These are phyloP conservation scores for Ochlodes sylvanus DNA, from an alignment of 2,888 invertebrate species.

Conservation along the genomic window DNA sequence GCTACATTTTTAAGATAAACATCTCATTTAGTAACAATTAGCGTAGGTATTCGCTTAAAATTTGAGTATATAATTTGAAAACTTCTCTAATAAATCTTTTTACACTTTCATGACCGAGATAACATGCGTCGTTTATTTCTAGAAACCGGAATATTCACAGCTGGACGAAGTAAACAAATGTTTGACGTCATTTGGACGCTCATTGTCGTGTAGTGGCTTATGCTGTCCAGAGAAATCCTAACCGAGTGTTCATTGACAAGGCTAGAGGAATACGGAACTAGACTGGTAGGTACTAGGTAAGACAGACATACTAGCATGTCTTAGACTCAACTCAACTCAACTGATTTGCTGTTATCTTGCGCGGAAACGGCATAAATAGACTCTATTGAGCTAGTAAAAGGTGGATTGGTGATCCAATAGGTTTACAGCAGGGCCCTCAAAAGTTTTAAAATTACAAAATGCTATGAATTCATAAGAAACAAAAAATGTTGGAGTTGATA, in stretches of 20 bases:
- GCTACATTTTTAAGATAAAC: no score
- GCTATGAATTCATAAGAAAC: no score
- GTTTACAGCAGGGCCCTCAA: not conserved
- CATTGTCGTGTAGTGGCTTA: not conserved
- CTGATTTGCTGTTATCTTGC: not conserved
- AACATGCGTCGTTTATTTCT: conserved; percentile 17
- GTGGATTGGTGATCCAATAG: not conserved
- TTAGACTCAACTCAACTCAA: no score
- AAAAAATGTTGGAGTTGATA: no score
- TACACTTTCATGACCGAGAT: not conserved
- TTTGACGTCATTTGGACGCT: conserved; percentile 21
- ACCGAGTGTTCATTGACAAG: conserved; percentile 17
- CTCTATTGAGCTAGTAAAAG: not conserved
- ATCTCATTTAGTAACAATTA: no score
- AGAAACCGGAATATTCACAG: conserved; percentile 14
- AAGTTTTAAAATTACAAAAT: no score
- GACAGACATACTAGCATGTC: no score
- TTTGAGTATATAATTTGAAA: no score
- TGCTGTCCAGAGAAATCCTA: conserved; percentile 10
- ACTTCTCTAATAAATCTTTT: not conserved
- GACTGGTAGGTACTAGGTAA: not conserved
- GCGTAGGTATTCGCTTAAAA: no score
- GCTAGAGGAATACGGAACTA: conserved; percentile 1
- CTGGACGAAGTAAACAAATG: conserved; percentile 21
- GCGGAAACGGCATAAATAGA: not conserved